phyloP scores from a whole-genome alignment of 2,797 vertebrate genomes.

The Enteromius viviparus region DNA sequence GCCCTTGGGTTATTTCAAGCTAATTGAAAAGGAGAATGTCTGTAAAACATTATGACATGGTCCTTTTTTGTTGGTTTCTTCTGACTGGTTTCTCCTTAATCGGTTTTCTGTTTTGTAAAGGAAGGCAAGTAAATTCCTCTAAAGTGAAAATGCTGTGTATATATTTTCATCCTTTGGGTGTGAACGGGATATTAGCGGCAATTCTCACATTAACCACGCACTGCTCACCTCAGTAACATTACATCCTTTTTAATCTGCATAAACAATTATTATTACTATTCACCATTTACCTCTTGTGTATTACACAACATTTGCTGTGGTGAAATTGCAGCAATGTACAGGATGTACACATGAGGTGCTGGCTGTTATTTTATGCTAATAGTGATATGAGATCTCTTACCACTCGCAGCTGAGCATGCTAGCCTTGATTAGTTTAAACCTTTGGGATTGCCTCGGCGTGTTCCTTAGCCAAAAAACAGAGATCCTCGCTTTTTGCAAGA shows the following conservation, averaged over 20 bases:
- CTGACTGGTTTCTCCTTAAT: not conserved
- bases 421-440: constrained; percentile 35
- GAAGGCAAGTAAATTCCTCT: not conserved
- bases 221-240: not conserved
- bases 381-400: constrained; percentile 8
- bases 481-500: constrained; percentile 34
- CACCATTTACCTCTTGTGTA: not conserved
- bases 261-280: not conserved
- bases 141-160: not conserved
- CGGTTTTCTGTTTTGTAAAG: not conserved
- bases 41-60: not conserved
- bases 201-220: not conserved
- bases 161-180: not conserved
- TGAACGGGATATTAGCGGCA: not conserved
- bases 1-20: not conserved
- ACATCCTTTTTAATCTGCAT: not conserved
- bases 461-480: constrained; percentile 20
- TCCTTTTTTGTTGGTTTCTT: not conserved
- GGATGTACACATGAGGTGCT: constrained; percentile 14
- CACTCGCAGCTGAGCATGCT: constrained; percentile 34
- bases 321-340: constrained; percentile 3
- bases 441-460: constrained; percentile 12
- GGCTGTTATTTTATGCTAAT: constrained; percentile 4
- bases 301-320: not conserved
- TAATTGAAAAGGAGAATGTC: not conserved